phyloP scores from a whole-genome alignment of 2,888 invertebrate species.

The Eustalomyia histrio region DNA sequence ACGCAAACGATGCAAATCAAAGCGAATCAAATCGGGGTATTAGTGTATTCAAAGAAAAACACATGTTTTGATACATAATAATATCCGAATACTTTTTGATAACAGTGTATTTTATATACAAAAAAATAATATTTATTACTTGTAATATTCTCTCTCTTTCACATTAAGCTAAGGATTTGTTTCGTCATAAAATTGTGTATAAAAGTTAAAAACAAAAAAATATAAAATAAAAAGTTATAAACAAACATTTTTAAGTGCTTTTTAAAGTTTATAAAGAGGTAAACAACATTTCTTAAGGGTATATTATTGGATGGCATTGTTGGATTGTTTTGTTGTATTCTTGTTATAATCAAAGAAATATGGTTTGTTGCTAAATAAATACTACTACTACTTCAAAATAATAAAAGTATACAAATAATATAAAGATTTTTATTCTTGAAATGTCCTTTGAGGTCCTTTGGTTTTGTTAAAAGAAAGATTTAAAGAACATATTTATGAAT shows the following conservation, averaged over 20 bases:
- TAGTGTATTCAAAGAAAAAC: no score
- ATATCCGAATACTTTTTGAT: no score
- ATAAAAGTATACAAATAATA: conserved; percentile 28
- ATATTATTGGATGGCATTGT: conserved; percentile 12
- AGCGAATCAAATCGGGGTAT: no score
- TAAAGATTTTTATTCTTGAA: conserved; percentile 33
- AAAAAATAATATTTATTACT: conserved; percentile 36
- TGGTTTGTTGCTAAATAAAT: conserved; percentile 46
- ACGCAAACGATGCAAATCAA: no score
- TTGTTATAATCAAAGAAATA: conserved; percentile 36
- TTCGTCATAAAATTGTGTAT: conserved; percentile 9
- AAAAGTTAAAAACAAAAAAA: conserved; percentile 20
- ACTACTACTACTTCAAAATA: neutral
- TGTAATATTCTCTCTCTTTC: conserved; percentile 5
- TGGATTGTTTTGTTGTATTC: neutral
- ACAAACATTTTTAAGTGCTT: conserved; percentile 60
- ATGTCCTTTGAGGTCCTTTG: conserved; percentile 48
- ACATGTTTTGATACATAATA: no score
- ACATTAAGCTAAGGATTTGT: conserved; percentile 29
- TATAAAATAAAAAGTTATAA: conserved; percentile 24
- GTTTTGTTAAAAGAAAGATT: neutral
- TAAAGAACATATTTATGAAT: neutral
- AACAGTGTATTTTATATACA: neutral
- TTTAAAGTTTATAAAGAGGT: conserved; percentile 47
- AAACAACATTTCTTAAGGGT: conserved; percentile 44